These are phyloP conservation scores for Panthera leo DNA, from an alignment of 2,113 vertebrate species.

Conservation along the genomic window DNA sequence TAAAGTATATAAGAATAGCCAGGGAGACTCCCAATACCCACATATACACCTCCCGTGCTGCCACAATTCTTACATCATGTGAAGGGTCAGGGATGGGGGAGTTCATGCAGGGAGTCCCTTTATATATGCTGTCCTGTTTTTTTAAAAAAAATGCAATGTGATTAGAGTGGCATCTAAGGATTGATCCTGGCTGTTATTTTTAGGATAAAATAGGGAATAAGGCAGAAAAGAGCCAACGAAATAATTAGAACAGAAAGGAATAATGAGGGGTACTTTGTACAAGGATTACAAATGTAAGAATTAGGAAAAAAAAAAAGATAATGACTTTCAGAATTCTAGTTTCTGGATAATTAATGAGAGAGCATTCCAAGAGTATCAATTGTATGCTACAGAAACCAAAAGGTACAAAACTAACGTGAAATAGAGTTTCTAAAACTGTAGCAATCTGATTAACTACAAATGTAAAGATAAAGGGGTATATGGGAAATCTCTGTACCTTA, in stretches of 20 bases:
- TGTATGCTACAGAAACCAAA: neutral
- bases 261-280: neutral
- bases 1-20: neutral
- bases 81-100: neutral
- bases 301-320: neutral
- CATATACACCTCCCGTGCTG: neutral
- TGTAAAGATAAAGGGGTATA: neutral
- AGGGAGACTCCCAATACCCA: neutral
- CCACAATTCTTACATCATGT: rapidly evolving
- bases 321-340: neutral
- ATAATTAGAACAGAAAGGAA: neutral
- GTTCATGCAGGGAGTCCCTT: neutral
- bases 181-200: neutral
- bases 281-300: neutral
- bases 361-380: neutral
- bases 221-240: neutral
- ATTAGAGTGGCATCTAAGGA: neutral
- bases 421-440: neutral
- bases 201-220: neutral
- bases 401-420: neutral
- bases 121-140: neutral
- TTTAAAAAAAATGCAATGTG: neutral
- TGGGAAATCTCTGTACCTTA: neutral
- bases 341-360: neutral
- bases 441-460: neutral